Conservation (phyloP, 2,888 invertebrate genomes). For the Lochmaea crataegi region DNA sequence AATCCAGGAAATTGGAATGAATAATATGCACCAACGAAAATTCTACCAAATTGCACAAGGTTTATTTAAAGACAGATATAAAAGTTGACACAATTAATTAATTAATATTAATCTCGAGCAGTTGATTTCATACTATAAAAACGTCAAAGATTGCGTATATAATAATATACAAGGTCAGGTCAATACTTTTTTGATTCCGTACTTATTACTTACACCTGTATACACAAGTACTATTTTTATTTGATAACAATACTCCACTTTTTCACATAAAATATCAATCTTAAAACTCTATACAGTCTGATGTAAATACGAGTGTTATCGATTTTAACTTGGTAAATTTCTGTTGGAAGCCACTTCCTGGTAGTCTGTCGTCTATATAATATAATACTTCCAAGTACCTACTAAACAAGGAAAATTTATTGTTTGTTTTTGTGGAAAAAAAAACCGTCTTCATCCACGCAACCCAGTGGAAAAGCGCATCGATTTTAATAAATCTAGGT, state of each 20-base stretch:
- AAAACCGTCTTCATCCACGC: constrained; percentile 5
- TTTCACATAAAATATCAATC: background rate
- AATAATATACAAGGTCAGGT: no score
- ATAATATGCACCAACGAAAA: constrained; percentile 6
- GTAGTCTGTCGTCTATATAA: constrained; percentile 13
- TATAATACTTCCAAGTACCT: constrained; percentile 5
- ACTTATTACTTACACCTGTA: no score
- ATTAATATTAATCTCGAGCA: no score
- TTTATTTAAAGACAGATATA: constrained; percentile 1
- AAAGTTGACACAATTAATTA: background rate
- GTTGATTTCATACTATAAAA: no score
- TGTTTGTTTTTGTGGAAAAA: constrained; percentile 12
- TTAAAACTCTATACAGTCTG: background rate
- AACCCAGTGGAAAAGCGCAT: constrained; percentile 11
- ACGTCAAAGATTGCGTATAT: no score
- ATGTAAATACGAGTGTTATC: background rate
- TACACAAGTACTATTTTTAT: background rate
- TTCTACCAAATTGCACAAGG: constrained; percentile 5
- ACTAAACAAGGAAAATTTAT: constrained; percentile 12
- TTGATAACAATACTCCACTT: background rate
- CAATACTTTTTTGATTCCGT: no score
- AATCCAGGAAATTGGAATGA: constrained; percentile 19
- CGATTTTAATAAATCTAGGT: constrained; percentile 18
- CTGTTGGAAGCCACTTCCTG: constrained; percentile 6
- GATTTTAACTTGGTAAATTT: background rate